Evolutionary conservation across 53 echinoderm and acorn worm genomes (phyloP).

Genomic region (Actinopyga echinites): DNA sequence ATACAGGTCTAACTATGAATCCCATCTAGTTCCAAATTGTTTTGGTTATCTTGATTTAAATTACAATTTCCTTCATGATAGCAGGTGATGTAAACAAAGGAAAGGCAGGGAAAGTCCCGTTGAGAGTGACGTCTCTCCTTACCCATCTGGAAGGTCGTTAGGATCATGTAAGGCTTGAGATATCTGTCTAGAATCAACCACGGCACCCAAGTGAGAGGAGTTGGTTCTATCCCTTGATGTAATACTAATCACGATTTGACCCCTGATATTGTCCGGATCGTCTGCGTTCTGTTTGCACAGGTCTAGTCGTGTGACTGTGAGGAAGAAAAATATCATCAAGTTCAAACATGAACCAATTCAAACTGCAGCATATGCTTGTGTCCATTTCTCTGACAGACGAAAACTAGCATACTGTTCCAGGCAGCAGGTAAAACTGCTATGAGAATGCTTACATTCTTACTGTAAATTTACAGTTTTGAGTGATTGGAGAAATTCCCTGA

Average conservation of each 20-base stretch:
- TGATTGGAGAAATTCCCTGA: no score
- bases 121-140: conserved; percentile 26
- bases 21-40: no score
- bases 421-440: no score
- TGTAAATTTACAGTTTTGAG: no score
- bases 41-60: no score
- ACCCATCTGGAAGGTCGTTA: conserved; percentile 98
- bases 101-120: no score
- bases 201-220: conserved; percentile 78
- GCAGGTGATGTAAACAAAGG: background rate
- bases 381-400: no score
- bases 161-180: conserved; percentile 68
- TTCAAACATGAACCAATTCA: background rate
- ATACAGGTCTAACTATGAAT: no score
- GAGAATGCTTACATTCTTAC: no score
- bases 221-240: conserved; percentile 85
- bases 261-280: conserved; percentile 90
- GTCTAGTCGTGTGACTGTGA: conserved; percentile 89
- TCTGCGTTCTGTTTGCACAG: conserved; percentile 93
- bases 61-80: background rate
- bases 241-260: conserved; percentile 97
- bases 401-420: no score
- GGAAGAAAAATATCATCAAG: background rate
- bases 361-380: no score
- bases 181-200: conserved; percentile 94